phyloP scores from a whole-genome alignment of 2,888 invertebrate species.

The Megastigmus dorsalis region DNA sequence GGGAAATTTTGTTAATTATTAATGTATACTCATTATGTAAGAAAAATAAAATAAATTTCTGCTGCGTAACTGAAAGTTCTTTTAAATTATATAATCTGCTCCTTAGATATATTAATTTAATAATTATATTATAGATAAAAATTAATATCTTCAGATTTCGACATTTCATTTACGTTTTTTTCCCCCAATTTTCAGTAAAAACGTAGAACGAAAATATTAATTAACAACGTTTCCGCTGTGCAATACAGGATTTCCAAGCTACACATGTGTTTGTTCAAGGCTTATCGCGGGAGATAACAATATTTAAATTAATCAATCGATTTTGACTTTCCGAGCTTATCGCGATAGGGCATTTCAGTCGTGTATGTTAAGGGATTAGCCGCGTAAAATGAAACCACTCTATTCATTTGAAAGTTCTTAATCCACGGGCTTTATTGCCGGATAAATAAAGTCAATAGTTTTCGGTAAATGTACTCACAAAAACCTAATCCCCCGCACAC shows the following conservation, averaged over 20 bases:
- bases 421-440: conserved; percentile 1
- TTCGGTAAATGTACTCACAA: too few relatives aligned
- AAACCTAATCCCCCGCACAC: too few relatives aligned
- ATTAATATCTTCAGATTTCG: neutral
- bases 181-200: neutral
- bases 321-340: conserved; percentile 31
- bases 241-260: neutral
- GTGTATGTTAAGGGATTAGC: conserved; percentile 22
- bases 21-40: conserved; percentile 13
- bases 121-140: conserved; percentile 16
- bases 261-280: neutral
- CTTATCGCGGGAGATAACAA: conserved; percentile 35
- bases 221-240: neutral
- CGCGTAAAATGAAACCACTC: conserved; percentile 36
- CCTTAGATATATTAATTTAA: neutral
- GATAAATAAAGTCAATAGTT: too few relatives aligned
- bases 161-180: neutral
- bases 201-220: neutral
- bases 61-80: neutral
- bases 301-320: conserved; percentile 45
- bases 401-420: conserved; percentile 35
- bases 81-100: conserved; percentile 15
- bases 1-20: conserved; percentile 13
- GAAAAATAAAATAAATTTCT: conserved; percentile 1
- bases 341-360: conserved; percentile 8